Evolutionary conservation across 35 echinoderm and acorn worm species (phyloP).

Genomic region (Apostichopus californicus): DNA sequence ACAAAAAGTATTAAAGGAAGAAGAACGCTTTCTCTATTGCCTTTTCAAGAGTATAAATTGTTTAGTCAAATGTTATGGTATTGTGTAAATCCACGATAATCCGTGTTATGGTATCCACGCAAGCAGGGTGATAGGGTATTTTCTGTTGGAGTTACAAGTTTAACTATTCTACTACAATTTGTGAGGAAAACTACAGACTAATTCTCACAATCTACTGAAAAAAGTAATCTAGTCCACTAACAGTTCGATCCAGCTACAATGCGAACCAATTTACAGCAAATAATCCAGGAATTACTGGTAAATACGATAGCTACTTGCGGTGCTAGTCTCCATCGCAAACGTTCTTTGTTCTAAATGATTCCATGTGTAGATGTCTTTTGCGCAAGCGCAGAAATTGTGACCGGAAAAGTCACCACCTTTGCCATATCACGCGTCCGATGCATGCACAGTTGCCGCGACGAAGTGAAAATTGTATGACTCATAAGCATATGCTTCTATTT

Average conservation of each 20-base stretch:
- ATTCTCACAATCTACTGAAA: conserved; percentile 31
- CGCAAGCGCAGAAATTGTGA: conserved; percentile 6
- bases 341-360: conserved; percentile 43
- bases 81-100: conserved; percentile 43
- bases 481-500: neutral
- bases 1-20: conserved; percentile 16
- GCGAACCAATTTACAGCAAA: conserved; percentile 33
- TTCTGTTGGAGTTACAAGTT: conserved; percentile 24
- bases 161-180: conserved; percentile 35
- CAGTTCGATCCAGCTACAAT: conserved; percentile 11
- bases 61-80: neutral
- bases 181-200: conserved; percentile 5
- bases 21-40: conserved; percentile 25
- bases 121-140: conserved; percentile 40
- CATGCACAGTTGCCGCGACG: neutral
- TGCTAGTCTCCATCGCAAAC: neutral
- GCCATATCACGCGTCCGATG: neutral
- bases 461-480: neutral
- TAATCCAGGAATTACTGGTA: conserved; percentile 21
- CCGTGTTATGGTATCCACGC: conserved; percentile 42
- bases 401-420: conserved; percentile 21
- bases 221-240: conserved; percentile 28
- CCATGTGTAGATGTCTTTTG: neutral
- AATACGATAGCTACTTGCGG: conserved; percentile 13
- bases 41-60: neutral